Base-by-base conservation (phyloP, 2,113 vertebrate species). In the Herpetotheres cachinnans region DNA sequence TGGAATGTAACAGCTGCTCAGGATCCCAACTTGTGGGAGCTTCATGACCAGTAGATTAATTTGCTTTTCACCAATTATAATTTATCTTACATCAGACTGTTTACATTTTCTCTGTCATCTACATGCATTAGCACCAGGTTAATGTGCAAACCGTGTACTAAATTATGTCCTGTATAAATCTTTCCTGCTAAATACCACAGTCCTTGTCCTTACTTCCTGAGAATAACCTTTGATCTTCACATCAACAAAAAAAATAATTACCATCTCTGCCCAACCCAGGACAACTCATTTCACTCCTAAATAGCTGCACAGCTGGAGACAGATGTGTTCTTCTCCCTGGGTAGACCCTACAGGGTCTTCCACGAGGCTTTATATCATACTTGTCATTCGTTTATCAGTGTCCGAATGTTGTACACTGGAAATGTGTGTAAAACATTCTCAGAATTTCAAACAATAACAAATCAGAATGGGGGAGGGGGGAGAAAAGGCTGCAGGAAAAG, bases 371-470 rank as follows among this genome's bases (percentile, higher is more conserved):
- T 98, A 98, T 97, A 98, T 98, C 97, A 97, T 96, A 88, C 95
- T 98, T 98, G 97, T 98, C 98, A 98, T 98, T 98, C 96, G 97
- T 98, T 98, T 98, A 98, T 98, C 98, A 98, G 97, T 96, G 91
- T 97, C 97, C 97, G 97, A 98, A 97, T 96, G 97, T 97, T 98
- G 97, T 98, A 94, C 97, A 94, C 94, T 95, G 97, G 93, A 98
- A 98, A 97, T 95, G 97, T 97, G 97, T 98, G 96, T 98, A 98
- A 98, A 98, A 98, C 97, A 98, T 98, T 97, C 95, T 96, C 95
- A 98, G 95, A 98, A 98, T 98, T 98, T 98, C 96, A 98, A 99
- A 98, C 97, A 99, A 98, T 98, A 98, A 98, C 97, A 98, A 97
- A 97, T 96, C 96, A 94, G 94, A 91, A 81, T 47, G 74, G 72